A percentile compares a stretch with the other conserved stretches of the same genome.
These are phyloP conservation scores for Pecten maximus DNA, from an alignment of 2,888 invertebrate species.

Conservation along the genomic window DNA sequence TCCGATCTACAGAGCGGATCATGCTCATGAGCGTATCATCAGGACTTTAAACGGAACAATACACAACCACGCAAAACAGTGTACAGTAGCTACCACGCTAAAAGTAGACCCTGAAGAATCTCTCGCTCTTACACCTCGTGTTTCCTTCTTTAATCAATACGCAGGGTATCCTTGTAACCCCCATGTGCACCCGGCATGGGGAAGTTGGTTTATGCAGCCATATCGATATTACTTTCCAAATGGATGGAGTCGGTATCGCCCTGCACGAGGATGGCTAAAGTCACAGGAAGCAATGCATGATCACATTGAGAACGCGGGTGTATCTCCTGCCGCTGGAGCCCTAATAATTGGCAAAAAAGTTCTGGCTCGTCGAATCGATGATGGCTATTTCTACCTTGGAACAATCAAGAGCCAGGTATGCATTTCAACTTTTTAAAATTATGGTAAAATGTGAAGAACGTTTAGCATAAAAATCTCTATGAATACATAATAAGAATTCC, in stretches of 20 bases:
- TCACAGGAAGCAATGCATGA: constrained; percentile 71
- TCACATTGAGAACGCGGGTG: constrained; percentile 59
- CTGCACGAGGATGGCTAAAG: constrained; percentile 74
- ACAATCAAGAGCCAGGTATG: constrained; percentile 81
- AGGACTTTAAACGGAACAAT: constrained; percentile 76
- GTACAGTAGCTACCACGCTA: constrained; percentile 74
- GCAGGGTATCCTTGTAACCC: constrained; percentile 46
- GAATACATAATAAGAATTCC: too few species aligned
- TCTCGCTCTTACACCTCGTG: constrained; percentile 60
- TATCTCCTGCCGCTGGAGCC: constrained; percentile 79
- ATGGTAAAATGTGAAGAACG: too few species aligned
- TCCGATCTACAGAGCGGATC: constrained; percentile 77
- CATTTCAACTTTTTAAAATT: too few species aligned
- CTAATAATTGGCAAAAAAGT: constrained; percentile 79
- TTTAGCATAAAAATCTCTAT: too few species aligned
- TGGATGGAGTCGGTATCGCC: constrained; percentile 76
- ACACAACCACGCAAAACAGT: constrained; percentile 68
- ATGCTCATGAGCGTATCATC: constrained; percentile 72
- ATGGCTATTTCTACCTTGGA: constrained; percentile 81
- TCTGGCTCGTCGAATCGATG: constrained; percentile 77
- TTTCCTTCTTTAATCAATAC: constrained; percentile 52
- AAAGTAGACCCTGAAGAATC: constrained; percentile 74
- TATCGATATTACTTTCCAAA: constrained; percentile 70
- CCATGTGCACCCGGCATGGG: constrained; percentile 57
- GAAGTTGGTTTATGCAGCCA: constrained; percentile 60